A percentile compares a stretch with the other conserved stretches of the same genome.
These are phyloP conservation scores for Chelonia mydas DNA, from an alignment of 2,797 vertebrate genomes.

Conservation along the genomic window DNA sequence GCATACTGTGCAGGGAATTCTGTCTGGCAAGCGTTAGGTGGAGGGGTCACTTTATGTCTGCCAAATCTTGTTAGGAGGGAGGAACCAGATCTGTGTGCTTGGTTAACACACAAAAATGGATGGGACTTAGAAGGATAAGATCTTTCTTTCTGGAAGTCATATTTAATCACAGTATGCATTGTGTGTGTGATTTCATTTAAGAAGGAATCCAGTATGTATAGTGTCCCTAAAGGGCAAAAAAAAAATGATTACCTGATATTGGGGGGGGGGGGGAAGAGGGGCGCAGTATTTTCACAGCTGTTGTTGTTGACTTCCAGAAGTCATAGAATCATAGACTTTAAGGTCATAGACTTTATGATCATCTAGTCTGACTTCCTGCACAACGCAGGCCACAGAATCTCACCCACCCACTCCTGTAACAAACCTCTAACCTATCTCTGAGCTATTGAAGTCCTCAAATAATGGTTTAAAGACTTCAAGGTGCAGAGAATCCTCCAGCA, in stretches of 20 bases:
- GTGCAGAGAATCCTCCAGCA: too few relatives aligned
- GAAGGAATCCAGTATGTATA: background rate
- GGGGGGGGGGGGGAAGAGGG: background rate
- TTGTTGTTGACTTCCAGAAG: background rate
- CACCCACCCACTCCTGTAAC: too few relatives aligned
- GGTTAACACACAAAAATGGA: background rate
- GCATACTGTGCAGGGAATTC: background rate
- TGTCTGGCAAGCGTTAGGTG: background rate
- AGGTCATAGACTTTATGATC: too few relatives aligned
- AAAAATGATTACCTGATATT: background rate
- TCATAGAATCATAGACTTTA: background rate
- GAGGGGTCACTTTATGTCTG: background rate
- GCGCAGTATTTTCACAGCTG: background rate
- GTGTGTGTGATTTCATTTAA: background rate
- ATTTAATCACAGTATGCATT: background rate
- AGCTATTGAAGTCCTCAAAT: too few relatives aligned
- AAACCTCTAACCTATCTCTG: too few relatives aligned
- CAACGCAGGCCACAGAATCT: too few relatives aligned
- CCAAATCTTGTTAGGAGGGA: accelerated
- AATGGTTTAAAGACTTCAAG: too few relatives aligned
- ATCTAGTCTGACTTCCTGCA: too few relatives aligned
- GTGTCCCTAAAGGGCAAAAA: background rate
- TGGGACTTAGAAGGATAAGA: background rate
- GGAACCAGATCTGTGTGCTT: background rate
- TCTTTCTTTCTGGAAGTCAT: background rate